phyloP scores from a whole-genome alignment of 1,140 invertebrate species.

The Zophobas morio region DNA sequence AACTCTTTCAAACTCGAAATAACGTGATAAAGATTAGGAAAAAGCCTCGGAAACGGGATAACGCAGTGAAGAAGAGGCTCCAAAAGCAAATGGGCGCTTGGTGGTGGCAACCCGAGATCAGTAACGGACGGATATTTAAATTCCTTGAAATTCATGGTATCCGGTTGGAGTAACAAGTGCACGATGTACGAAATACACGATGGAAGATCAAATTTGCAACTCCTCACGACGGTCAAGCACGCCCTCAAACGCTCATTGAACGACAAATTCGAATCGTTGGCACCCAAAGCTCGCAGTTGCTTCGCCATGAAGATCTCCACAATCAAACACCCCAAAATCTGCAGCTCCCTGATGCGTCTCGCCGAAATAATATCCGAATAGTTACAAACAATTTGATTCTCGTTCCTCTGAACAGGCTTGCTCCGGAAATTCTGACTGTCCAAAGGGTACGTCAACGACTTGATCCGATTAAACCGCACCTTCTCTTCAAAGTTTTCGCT shows the following conservation, averaged over 20 bases:
- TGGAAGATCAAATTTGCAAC: conserved; percentile 79
- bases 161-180: conserved; percentile 78
- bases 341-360: conserved; percentile 80
- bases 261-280: conserved; percentile 68
- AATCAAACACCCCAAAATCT: conserved; percentile 88
- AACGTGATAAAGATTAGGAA: conserved; percentile 80
- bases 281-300: conserved; percentile 79
- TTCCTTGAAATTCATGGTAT: conserved; percentile 66
- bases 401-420: conserved; percentile 47
- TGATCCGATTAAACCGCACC: conserved; percentile 42
- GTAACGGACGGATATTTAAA: conserved; percentile 72
- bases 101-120: conserved; percentile 80
- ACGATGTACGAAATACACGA: conserved; percentile 82
- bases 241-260: conserved; percentile 79
- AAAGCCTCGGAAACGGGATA: conserved; percentile 87
- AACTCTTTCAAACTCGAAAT: conserved; percentile 80
- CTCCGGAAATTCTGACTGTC: conserved; percentile 54
- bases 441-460: conserved; percentile 60
- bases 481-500: conserved; percentile 69
- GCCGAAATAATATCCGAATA: conserved; percentile 76
- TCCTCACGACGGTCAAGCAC: conserved; percentile 77
- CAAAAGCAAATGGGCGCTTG: conserved; percentile 83
- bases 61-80: conserved; percentile 82
- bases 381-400: conserved; percentile 65
- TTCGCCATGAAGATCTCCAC: conserved; percentile 89